These are phyloP conservation scores for Galeruca laticollis DNA, from an alignment of 2,888 invertebrate genomes.

Conservation along the genomic window DNA sequence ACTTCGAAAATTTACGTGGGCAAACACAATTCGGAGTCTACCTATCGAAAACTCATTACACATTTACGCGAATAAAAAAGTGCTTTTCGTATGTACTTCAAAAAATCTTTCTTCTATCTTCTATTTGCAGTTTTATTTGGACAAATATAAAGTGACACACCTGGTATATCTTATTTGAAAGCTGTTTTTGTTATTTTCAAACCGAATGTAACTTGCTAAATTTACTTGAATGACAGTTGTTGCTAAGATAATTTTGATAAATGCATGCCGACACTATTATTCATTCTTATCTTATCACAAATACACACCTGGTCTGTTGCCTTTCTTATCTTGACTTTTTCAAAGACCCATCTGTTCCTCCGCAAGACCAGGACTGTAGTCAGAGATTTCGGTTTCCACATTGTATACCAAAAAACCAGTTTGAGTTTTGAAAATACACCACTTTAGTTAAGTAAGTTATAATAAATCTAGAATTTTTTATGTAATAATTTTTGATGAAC, in stretches of 20 bases:
- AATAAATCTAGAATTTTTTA: no score
- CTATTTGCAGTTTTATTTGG: no score
- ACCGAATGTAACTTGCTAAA: neutral
- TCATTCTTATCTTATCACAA: slow-evolving; percentile 28
- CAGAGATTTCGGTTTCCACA: neutral
- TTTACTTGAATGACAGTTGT: slow-evolving; percentile 7
- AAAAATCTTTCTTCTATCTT: no score
- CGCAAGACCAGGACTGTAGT: neutral
- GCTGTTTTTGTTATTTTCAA: neutral
- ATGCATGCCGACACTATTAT: slow-evolving; percentile 19
- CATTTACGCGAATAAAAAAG: no score
- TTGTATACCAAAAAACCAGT: no score
- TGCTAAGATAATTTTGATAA: slow-evolving; percentile 15
- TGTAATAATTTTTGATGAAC: no score
- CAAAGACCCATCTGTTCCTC: slow-evolving; percentile 5
- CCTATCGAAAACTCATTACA: no score
- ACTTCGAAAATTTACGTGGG: no score
- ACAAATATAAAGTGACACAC: neutral
- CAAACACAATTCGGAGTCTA: no score
- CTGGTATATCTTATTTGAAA: neutral
- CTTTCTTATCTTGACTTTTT: slow-evolving; percentile 24
- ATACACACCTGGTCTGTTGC: slow-evolving; percentile 18
- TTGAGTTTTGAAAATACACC: no score
- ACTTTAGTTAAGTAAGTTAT: no score
- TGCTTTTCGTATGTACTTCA: no score